Evolutionary conservation across 2,888 invertebrate species (phyloP).

Genomic region (Drosophila lutescens): DNA sequence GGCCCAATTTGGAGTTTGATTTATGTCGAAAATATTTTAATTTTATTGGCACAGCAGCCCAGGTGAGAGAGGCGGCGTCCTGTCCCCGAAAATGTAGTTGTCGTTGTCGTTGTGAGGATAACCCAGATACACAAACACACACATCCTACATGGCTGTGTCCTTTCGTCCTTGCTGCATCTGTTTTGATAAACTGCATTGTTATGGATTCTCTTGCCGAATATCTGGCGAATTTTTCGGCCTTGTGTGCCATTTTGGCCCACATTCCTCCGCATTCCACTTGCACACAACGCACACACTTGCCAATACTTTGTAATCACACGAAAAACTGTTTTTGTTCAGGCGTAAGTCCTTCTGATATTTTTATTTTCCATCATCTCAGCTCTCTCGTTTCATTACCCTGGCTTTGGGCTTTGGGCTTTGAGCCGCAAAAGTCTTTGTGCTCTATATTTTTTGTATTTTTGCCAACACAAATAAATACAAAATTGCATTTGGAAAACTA

Average conservation of each 20-base stretch:
- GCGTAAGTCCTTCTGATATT: slow-evolving; percentile 45
- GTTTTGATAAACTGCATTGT: slow-evolving; percentile 53
- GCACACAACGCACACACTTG: background rate
- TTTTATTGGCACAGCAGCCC: slow-evolving; percentile 59
- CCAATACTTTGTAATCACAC: slow-evolving; percentile 30
- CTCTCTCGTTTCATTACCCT: slow-evolving; percentile 9
- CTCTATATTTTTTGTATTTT: background rate
- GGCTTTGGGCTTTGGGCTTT: background rate
- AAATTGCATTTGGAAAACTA: slow-evolving; percentile 4
- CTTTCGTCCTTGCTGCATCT: slow-evolving; percentile 38
- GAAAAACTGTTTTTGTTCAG: slow-evolving; percentile 36
- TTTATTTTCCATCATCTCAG: slow-evolving; percentile 14
- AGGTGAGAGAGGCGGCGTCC: slow-evolving; percentile 3
- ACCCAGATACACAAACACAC: slow-evolving; percentile 39
- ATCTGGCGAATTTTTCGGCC: slow-evolving; percentile 37
- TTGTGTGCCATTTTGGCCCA: slow-evolving; percentile 38
- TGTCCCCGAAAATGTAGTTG: slow-evolving; percentile 22
- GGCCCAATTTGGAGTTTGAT: slow-evolving; percentile 74
- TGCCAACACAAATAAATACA: background rate
- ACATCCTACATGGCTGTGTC: background rate
- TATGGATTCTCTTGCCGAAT: slow-evolving; percentile 37
- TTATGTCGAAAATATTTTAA: slow-evolving; percentile 72
- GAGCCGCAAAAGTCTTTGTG: background rate
- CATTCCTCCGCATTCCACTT: slow-evolving; percentile 10
- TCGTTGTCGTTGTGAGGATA: slow-evolving; percentile 26